These are phyloP conservation scores for Phainopepla nitens DNA, from an alignment of 2,113 vertebrate species.

Conservation along the genomic window DNA sequence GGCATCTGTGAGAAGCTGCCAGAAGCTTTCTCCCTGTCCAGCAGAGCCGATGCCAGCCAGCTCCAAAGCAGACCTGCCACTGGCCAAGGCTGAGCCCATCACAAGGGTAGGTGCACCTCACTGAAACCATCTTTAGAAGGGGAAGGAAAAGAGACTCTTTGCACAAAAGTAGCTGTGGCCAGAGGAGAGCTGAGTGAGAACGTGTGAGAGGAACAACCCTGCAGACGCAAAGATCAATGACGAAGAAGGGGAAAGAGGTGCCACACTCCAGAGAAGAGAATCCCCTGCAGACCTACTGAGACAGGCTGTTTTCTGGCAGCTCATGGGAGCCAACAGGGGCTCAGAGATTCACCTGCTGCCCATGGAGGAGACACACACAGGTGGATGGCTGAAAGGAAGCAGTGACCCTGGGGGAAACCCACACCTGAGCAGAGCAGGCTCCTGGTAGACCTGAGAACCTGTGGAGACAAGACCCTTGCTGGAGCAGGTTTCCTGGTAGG, in stretches of 20 bases:
- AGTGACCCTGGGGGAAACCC: not conserved
- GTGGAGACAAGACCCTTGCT: not conserved
- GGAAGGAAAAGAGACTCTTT: not conserved
- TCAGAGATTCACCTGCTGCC: not conserved
- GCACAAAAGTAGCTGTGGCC: not conserved
- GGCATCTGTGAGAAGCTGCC: not conserved
- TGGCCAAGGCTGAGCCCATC: not conserved
- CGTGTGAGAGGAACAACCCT: not conserved
- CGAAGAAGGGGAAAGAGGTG: not conserved
- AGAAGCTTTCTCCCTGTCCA: not conserved
- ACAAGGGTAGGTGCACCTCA: fast-evolving
- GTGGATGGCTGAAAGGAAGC: not conserved
- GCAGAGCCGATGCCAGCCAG: fast-evolving
- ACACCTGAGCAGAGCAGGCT: not conserved
- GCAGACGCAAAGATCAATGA: not conserved
- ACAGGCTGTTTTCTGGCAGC: not conserved
- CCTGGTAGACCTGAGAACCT: not conserved
- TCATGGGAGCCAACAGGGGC: not conserved
- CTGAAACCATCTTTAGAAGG: not conserved
- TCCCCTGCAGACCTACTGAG: not conserved
- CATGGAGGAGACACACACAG: not conserved
- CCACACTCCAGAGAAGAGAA: not conserved
- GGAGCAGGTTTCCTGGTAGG: not conserved
- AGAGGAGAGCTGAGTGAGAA: not conserved
- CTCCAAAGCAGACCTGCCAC: not conserved